A percentile compares a stretch with the other conserved stretches of the same genome.
phyloP scores from a whole-genome alignment of 2,113 vertebrate species.

The Psittacula cyanocephala region DNA sequence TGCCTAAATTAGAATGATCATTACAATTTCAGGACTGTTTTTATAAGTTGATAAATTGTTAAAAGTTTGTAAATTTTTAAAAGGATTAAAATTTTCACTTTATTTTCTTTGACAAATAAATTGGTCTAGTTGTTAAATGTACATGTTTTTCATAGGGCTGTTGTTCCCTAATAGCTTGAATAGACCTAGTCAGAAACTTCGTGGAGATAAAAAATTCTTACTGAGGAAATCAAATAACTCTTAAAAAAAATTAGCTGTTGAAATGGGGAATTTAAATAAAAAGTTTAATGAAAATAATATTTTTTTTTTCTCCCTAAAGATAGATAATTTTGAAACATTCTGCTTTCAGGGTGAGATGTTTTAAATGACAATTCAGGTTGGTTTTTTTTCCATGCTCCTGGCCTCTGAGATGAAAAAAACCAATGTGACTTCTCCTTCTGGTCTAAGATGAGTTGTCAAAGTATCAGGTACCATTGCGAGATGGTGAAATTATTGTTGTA shows the following conservation, averaged over 20 bases:
- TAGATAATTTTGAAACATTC: neutral
- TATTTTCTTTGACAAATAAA: neutral
- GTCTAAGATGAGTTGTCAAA: neutral
- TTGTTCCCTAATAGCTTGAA: neutral
- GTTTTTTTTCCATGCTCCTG: neutral
- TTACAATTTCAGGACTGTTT: neutral
- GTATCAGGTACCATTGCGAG: neutral
- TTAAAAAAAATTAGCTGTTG: no score
- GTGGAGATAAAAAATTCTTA: neutral
- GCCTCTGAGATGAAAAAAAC: neutral
- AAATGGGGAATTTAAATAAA: neutral
- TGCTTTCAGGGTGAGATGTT: neutral
- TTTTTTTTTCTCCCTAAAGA: neutral
- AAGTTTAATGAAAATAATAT: neutral
- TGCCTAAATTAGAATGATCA: neutral
- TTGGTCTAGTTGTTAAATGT: neutral
- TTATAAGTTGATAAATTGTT: neutral
- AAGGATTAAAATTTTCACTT: neutral
- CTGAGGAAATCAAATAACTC: neutral
- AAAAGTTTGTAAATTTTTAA: neutral
- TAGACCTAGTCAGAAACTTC: neutral
- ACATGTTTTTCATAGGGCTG: neutral
- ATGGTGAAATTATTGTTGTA: neutral
- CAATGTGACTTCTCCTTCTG: neutral
- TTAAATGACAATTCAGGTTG: neutral